These are phyloP conservation scores for Myzus persicae DNA, from an alignment of 1,140 invertebrate species.

Conservation along the genomic window DNA sequence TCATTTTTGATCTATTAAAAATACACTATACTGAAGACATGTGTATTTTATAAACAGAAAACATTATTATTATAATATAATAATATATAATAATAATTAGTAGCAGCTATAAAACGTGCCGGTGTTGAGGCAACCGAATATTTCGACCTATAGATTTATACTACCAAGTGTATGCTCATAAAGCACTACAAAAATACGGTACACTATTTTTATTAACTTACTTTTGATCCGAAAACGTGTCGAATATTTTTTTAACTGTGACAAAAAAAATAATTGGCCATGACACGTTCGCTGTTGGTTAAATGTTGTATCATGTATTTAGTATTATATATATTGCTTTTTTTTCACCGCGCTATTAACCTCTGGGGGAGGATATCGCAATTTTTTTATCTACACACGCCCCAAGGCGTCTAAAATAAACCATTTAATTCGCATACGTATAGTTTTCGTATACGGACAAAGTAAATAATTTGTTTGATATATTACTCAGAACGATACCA, in stretches of 20 bases:
- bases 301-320: background rate
- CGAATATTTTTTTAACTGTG: background rate
- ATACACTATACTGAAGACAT: background rate
- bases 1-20: background rate
- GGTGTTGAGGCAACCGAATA: background rate
- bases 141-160: background rate
- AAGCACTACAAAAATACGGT: background rate
- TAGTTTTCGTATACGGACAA: background rate
- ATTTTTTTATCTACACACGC: background rate
- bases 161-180: background rate
- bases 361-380: background rate
- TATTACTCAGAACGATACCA: background rate
- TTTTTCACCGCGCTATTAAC: background rate
- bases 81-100: too few relatives aligned
- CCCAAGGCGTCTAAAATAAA: background rate
- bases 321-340: too few relatives aligned
- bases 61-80: background rate
- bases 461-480: background rate
- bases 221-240: background rate
- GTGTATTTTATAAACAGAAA: background rate
- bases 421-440: background rate
- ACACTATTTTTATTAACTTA: background rate
- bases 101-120: background rate
- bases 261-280: background rate
- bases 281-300: background rate